These are phyloP conservation scores for Sceloporus tristichus DNA, from an alignment of 2,113 vertebrate species.

Conservation along the genomic window DNA sequence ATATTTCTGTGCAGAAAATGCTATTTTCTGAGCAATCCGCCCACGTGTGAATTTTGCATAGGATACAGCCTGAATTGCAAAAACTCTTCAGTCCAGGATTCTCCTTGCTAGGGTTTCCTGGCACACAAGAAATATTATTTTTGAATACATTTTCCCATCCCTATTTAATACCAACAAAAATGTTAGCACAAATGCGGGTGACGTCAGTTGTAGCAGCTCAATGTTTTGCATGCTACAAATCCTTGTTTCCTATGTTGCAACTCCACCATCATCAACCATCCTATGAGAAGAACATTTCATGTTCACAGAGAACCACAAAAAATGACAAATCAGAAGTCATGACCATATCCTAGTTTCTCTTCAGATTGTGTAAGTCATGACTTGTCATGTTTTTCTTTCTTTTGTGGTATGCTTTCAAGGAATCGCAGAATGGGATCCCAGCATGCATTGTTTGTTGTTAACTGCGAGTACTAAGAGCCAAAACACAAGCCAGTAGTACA, in stretches of 20 bases:
- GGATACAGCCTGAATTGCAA: too few species aligned
- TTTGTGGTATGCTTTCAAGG: background rate
- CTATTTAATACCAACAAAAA: conserved; percentile 22
- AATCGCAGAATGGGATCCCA: too few species aligned
- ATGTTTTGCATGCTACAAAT: background rate
- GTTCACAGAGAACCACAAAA: background rate
- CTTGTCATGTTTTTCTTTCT: background rate
- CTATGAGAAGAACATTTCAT: background rate
- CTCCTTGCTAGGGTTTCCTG: too few species aligned
- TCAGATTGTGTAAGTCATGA: too few species aligned
- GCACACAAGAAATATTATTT: too few species aligned
- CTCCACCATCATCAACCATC: background rate
- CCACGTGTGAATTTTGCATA: too few species aligned
- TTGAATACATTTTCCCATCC: background rate
- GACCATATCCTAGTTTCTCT: too few species aligned
- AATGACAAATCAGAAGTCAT: background rate
- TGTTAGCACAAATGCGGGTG: background rate
- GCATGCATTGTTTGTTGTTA: background rate
- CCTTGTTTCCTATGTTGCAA: conserved; percentile 17
- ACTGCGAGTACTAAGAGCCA: too few species aligned
- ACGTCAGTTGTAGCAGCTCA: background rate
- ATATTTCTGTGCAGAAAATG: too few species aligned
- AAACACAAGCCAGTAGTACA: background rate
- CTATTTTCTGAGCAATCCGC: too few species aligned
- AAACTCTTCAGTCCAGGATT: too few species aligned